phyloP scores from a whole-genome alignment of 1,140 invertebrate genomes.

The Achroia grisella region DNA sequence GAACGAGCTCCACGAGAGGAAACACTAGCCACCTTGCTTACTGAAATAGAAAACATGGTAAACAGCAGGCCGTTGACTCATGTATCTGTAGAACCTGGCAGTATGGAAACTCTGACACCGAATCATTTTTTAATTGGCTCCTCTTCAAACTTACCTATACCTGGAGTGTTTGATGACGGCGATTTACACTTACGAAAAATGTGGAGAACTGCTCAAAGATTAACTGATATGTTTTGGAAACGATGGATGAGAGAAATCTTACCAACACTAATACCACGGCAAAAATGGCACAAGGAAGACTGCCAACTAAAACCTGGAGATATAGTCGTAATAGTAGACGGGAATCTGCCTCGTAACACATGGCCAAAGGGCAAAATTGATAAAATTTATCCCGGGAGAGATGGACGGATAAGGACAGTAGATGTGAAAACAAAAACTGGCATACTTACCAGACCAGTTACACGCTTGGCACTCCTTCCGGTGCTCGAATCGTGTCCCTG shows the following conservation, averaged over 20 bases:
- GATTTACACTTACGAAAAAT: not conserved
- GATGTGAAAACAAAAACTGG: not conserved
- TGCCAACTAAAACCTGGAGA: not conserved
- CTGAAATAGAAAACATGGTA: no score
- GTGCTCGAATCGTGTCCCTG: no score
- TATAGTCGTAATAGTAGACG: not conserved
- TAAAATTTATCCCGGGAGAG: not conserved
- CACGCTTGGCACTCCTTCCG: no score
- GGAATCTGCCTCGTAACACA: not conserved
- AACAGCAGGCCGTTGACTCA: no score
- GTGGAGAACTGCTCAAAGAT: not conserved
- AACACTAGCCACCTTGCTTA: no score
- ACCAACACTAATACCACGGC: not conserved
- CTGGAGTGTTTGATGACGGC: no score
- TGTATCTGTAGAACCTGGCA: no score
- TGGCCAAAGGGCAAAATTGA: constrained; percentile 3
- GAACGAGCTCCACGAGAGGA: no score
- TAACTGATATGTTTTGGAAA: constrained; percentile 3
- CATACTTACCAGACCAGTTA: not conserved
- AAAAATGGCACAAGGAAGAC: not conserved
- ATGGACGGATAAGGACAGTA: constrained; percentile 1
- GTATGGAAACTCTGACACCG: no score
- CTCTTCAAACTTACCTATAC: no score
- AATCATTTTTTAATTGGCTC: no score
- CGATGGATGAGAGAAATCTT: constrained; percentile 4